These are phyloP conservation scores for Drosophila cracens DNA, from an alignment of 2,888 invertebrate species.

Conservation along the genomic window DNA sequence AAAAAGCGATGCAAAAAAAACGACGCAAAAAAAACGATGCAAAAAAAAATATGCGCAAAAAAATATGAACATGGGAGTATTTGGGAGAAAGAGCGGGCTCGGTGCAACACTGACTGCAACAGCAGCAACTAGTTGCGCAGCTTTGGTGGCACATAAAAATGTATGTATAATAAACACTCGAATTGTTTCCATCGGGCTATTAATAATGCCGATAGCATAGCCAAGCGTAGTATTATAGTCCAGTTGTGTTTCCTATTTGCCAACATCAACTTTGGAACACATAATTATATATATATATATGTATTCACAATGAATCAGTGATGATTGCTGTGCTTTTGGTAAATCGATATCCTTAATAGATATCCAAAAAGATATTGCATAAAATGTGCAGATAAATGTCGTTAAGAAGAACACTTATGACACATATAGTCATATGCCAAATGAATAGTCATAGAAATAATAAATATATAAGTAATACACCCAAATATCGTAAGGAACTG, in stretches of 20 bases:
- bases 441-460: too few species aligned
- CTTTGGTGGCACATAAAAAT: neutral
- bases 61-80: neutral
- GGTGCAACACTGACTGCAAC: neutral
- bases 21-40: neutral
- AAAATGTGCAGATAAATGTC: too few species aligned
- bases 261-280: neutral
- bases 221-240: neutral
- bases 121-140: constrained; percentile 3
- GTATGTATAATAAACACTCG: neutral
- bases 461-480: neutral
- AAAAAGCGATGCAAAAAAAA: neutral
- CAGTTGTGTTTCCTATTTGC: neutral
- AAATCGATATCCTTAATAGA: neutral
- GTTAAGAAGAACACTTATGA: neutral
- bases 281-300: neutral
- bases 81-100: neutral
- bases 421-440: neutral
- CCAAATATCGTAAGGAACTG: too few species aligned
- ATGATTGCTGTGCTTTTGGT: neutral
- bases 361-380: neutral
- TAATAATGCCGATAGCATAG: neutral
- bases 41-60: neutral
- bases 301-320: neutral
- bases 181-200: neutral